Percentiles rank a stretch among this genome's conserved stretches.
Conservation (phyloP, 2,888 invertebrate genomes). For the Cerceris rybyensis region DNA sequence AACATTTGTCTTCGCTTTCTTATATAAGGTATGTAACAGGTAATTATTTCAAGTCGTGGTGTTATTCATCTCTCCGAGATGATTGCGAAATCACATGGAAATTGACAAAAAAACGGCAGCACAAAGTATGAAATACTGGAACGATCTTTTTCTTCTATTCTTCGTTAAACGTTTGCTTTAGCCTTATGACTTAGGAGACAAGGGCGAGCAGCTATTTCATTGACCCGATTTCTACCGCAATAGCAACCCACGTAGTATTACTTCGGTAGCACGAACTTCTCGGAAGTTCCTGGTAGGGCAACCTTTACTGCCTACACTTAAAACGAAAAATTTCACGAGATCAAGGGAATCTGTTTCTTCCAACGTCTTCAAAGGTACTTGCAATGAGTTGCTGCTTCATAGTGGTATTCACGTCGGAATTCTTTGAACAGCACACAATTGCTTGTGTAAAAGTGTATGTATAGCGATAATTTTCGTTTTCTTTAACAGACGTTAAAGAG, state of each 20-base stretch:
- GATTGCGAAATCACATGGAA: neutral
- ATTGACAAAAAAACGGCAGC: neutral
- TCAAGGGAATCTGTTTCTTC: neutral
- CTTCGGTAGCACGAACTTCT: constrained; percentile 43
- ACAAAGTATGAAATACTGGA: constrained; percentile 6
- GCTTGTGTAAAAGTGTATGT: too few species aligned
- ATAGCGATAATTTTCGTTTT: too few species aligned
- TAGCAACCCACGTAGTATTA: constrained; percentile 21
- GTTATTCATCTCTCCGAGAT: neutral
- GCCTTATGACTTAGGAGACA: constrained; percentile 50
- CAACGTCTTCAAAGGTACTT: neutral
- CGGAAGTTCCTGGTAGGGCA: constrained; percentile 40
- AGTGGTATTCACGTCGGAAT: too few species aligned
- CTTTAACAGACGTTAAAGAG: too few species aligned
- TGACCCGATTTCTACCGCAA: constrained; percentile 67
- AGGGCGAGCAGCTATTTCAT: constrained; percentile 68
- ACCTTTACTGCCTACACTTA: constrained; percentile 17
- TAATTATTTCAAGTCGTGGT: neutral
- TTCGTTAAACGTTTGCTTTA: constrained; percentile 30
- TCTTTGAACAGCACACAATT: neutral
- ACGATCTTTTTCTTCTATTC: constrained; percentile 19
- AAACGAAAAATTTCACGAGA: constrained; percentile 10
- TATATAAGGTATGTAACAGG: neutral
- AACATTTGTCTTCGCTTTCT: neutral
- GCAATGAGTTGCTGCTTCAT: neutral